These are phyloP conservation scores for Pluvialis apricaria DNA, from an alignment of 2,113 vertebrate genomes.

Conservation along the genomic window DNA sequence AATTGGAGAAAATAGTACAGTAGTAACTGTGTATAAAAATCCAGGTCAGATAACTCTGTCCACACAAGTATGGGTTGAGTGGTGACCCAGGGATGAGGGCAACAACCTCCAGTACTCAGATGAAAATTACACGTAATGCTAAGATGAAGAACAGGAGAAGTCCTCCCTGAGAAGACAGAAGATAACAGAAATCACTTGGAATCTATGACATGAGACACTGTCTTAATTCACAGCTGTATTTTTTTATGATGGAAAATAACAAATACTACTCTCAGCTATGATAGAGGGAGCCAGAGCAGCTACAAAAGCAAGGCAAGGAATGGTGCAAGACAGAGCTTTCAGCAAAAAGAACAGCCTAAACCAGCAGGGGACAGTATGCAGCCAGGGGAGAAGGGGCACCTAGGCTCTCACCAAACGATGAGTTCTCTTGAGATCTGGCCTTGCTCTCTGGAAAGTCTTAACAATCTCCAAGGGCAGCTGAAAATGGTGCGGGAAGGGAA, in stretches of 20 bases:
- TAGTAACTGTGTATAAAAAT: not conserved
- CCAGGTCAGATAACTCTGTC: not conserved
- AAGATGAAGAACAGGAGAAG: not conserved
- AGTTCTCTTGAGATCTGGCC: not conserved
- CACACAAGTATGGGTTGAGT: not conserved
- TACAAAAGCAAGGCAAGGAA: not conserved
- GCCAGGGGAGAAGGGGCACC: not conserved
- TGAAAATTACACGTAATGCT: not conserved
- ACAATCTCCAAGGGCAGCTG: not conserved
- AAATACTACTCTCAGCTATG: not conserved
- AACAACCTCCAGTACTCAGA: not conserved
- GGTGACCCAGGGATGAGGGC: not conserved
- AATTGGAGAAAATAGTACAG: not conserved
- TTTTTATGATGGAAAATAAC: not conserved
- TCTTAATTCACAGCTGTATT: not conserved
- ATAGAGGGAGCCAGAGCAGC: not conserved
- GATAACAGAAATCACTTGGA: not conserved
- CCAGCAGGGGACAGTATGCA: rapidly evolving
- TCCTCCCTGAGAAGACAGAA: not conserved
- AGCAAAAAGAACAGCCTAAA: not conserved
- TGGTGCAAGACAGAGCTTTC: not conserved
- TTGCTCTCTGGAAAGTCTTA: not conserved
- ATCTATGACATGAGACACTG: not conserved
- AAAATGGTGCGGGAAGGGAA: not conserved
- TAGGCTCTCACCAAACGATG: not conserved